These are phyloP conservation scores for Pipa parva DNA, from an alignment of 2,113 vertebrate genomes.

Conservation along the genomic window DNA sequence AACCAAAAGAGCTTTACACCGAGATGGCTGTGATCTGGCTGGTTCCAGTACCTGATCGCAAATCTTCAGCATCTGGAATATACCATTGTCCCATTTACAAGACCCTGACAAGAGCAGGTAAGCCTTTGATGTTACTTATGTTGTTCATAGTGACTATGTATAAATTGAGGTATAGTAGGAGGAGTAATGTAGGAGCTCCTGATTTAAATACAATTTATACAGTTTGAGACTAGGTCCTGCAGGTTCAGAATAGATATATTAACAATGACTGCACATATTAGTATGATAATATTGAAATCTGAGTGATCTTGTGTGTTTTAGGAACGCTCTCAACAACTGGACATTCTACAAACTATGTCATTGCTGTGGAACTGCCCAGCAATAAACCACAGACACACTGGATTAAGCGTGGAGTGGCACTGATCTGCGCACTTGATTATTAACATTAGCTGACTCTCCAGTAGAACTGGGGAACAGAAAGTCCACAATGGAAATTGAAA, in stretches of 20 bases:
- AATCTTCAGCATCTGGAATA: constrained; percentile 53
- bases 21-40: constrained; percentile 85
- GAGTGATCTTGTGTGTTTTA: constrained; percentile 43
- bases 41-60: constrained; percentile 66
- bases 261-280: too few relatives aligned
- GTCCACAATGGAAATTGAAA: too few relatives aligned
- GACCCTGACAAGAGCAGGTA: constrained; percentile 84
- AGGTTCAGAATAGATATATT: too few relatives aligned
- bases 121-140: constrained; percentile 12
- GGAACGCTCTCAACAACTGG: constrained; percentile 82
- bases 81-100: constrained; percentile 91
- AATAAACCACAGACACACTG: constrained; percentile 69
- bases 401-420: constrained; percentile 83
- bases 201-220: too few relatives aligned
- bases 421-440: constrained; percentile 86
- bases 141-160: too few relatives aligned
- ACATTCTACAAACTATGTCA: constrained; percentile 84
- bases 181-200: too few relatives aligned
- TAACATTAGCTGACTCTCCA: constrained; percentile 49
- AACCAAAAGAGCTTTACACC: constrained; percentile 81
- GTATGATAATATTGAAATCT: too few relatives aligned
- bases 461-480: too few relatives aligned
- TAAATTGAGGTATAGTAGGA: too few relatives aligned
- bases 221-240: too few relatives aligned
- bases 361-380: constrained; percentile 80